Evolutionary conservation across 1,140 invertebrate species (phyloP), one percentile per base, ranked within the genome.

Genomic region (Aphidius gifuensis): DNA sequence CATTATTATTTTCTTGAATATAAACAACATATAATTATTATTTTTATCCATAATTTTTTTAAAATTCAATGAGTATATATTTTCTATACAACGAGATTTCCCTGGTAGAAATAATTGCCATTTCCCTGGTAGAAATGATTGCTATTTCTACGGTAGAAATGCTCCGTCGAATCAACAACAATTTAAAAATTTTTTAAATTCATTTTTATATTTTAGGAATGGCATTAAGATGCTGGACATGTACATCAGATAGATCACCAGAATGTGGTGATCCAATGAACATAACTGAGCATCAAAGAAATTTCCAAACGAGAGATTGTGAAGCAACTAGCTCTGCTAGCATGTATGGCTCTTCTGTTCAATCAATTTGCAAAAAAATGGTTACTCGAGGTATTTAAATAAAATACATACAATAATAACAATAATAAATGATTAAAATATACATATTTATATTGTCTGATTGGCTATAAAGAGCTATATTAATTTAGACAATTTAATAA

Each of bases 261-360:
- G 79, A 84, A 62, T 92, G 90, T 74, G 83, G 83, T 4, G 89
- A 92, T 71, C 88, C 88, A 8, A 89, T 90, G 83, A 85, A 88
- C 68, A 85, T 84, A 16, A 84, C 81, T 4, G 74, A 82, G 2
- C 69, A 77, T 11, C 77, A 78, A 46, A 56, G 66, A 44, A 51
- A 61, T 6, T 76, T 77, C 50, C 69, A 75, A 42, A 69, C 70
- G 4, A 69, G 62, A 64, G 65, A 69, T 9, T 79, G 77, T 53
- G 74, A 77, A 2, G 9, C 67, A 2, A 66, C 51, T 5, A 4
- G 54, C 2, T 72, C 73, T 0, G 66, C 66, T 1, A 68, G 50
- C 44, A 48, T 54, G 51, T 66, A 61, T 21, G 50, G 42, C 7
- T 49, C 53, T 16, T 50, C 68, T 49, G 70, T 67, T 39, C 74